Base-by-base conservation (phyloP, 2,113 vertebrate species). In the Erinaceus europaeus region DNA sequence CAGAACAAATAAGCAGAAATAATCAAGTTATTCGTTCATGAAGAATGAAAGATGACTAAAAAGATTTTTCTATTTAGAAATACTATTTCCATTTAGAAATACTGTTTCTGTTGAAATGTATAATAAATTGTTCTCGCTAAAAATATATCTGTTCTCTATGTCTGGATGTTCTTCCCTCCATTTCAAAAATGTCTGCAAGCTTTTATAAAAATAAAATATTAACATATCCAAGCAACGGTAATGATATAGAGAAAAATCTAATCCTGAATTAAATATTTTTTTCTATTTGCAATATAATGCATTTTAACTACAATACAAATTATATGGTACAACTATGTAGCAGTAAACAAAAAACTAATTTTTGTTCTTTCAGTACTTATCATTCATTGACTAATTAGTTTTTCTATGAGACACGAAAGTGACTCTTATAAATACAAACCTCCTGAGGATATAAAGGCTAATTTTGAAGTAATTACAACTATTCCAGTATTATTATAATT, bases 381-480 rank as follows among this genome's bases (percentile, higher is more conserved):
- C 95, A 96, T 97, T 97, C 96, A 64, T 96, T 97, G 97, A 98
- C 96, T 98, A 98, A 98, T 98, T 98, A 97, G 95, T 97, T 98
- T 97, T 90, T 97, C 91, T 97, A 93, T 96, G 92, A 97, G 95
- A 94, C 86, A 96, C 88, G n/a, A 92, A 94, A 97, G 91, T 96
- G 96, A 96, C 95, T 97, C 91, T 96, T 97, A 92, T 75, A 96
- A 96, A 96, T 95, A 92, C 94, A 96, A 97, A 95, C 90, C 97
- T 98, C 96, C 89, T 71, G 95, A 98, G 97, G 93, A 97, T 96
- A 96, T 78, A 93, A 96, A 97, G 96, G 96, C 97, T 98, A 97
- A 97, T 97, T 96, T 90, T 94, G 84, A 97, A 96, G 86, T 94
- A 94, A 97, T 98, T 97, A 93, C 89, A 94, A 97, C 97, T 93